phyloP scores from a whole-genome alignment of 2,888 invertebrate genomes.

The Fragum sueziense region DNA sequence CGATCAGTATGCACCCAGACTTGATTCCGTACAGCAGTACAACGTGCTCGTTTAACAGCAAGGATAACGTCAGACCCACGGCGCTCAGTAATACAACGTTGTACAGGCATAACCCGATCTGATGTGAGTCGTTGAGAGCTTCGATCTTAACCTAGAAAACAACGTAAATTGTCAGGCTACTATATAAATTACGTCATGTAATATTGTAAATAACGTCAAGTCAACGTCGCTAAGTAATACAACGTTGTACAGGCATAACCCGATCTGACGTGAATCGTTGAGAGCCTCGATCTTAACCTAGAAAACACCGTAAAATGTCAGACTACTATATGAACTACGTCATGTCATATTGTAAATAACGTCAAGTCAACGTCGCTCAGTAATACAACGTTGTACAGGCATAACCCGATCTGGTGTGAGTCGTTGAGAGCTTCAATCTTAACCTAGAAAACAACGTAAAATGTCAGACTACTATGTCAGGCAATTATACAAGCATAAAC shows the following conservation, averaged over 20 bases:
- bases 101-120: constrained; percentile 63
- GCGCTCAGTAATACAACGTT: constrained; percentile 61
- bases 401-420: constrained; percentile 61
- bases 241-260: constrained; percentile 64
- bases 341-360: constrained; percentile 49
- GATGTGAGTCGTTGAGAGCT: constrained; percentile 63
- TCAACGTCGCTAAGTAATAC: constrained; percentile 58
- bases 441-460: constrained; percentile 49
- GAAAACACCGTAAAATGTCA: background rate
- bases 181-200: too few relatives aligned
- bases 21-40: constrained; percentile 55
- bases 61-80: constrained; percentile 56
- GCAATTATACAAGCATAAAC: too few relatives aligned
- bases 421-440: constrained; percentile 63
- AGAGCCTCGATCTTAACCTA: constrained; percentile 63
- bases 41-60: constrained; percentile 52
- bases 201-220: constrained; percentile 52
- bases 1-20: constrained; percentile 55
- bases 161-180: background rate
- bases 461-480: too few relatives aligned
- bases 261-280: constrained; percentile 63
- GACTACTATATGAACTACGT: too few relatives aligned
- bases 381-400: constrained; percentile 63
- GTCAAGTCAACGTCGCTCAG: constrained; percentile 59
- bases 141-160: constrained; percentile 59